Base-by-base conservation (phyloP, 2,888 invertebrate species). In the Pyrrhosoma nymphula region DNA sequence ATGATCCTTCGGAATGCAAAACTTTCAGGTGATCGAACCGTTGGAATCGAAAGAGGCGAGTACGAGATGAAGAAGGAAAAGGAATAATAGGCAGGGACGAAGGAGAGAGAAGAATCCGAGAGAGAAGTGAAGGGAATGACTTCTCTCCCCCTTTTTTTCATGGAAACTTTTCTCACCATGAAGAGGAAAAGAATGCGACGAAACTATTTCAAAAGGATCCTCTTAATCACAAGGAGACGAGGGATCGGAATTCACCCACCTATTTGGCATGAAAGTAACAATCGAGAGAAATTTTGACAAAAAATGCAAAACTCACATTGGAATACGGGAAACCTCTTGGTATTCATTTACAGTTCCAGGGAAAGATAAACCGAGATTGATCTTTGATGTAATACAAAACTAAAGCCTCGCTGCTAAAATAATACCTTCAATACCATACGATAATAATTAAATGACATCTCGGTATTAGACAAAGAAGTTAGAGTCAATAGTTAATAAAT, bases 1-100 rank as follows among this genome's bases (percentile, higher is more conserved):
- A 82, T 82, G 82, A 82, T 82, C 26, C 89, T 23, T 47, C 0
- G 56, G 89, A 89, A 47, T 89, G 56, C 56, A 89, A 89, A 89
- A 47, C 89, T 55, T n/a, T n/a, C 47, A 55, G 56, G 89, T 89
- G 18, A n/a, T 47, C 47, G 89, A 47, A 56, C 89, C n/a, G 26
- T n/a, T 16, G n/a, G 55, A 89, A 89, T 55, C 8, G 56, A n/a
- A 89, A 23, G 55, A 89, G 89, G 88, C 39, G 47, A 20, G 10
- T 35, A 18, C 8, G 35, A 88, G 16, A 20, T 60, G 60, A 60
- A 20, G 60, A 60, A 60, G 60, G 35, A 88, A 47, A 47, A 47
- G 47, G 88, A 55, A 39, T 39, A 88, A 16, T 47, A 39, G 47
- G 47, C 23, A 26, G n/a, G 55, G 89, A 55, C n/a, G 23, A 47